Conservation (phyloP, 1,140 invertebrate genomes). For the Apis dorsata region DNA sequence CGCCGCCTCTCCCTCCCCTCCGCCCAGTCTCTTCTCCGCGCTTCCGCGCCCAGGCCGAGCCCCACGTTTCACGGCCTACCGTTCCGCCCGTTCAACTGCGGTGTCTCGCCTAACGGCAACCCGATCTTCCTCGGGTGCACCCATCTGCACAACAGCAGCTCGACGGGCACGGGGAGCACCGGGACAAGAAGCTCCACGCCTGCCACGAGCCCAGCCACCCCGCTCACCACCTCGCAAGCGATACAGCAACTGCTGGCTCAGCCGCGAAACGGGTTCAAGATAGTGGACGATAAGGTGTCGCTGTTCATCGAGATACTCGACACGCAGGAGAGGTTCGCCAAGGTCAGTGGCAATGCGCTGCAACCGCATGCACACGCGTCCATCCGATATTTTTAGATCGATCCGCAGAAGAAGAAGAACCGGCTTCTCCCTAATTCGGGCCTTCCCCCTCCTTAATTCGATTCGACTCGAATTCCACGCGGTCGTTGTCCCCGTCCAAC, state of each 20-base stretch:
- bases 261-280: constrained; percentile 86
- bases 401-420: background rate
- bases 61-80: constrained; percentile 84
- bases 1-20: constrained; percentile 77
- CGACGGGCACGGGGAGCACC: constrained; percentile 62
- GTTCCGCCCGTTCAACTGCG: constrained; percentile 79
- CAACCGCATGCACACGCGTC: background rate
- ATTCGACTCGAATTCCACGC: constrained; percentile 15
- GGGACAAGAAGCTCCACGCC: constrained; percentile 75
- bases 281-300: constrained; percentile 87
- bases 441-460: background rate
- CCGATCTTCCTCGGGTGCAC: constrained; percentile 80
- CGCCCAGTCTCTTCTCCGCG: constrained; percentile 73
- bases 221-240: constrained; percentile 81
- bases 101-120: constrained; percentile 77
- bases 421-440: no score
- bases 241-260: constrained; percentile 85
- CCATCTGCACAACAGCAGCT: constrained; percentile 72
- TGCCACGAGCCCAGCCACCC: constrained; percentile 81
- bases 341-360: constrained; percentile 81
- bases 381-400: constrained; percentile 35
- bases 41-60: constrained; percentile 80
- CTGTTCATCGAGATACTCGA: constrained; percentile 90
- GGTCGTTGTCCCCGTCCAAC: background rate
- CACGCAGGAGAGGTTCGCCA: constrained; percentile 88